Evolutionary conservation across 2,113 vertebrate genomes (phyloP).

Genomic region (Channa maculata): DNA sequence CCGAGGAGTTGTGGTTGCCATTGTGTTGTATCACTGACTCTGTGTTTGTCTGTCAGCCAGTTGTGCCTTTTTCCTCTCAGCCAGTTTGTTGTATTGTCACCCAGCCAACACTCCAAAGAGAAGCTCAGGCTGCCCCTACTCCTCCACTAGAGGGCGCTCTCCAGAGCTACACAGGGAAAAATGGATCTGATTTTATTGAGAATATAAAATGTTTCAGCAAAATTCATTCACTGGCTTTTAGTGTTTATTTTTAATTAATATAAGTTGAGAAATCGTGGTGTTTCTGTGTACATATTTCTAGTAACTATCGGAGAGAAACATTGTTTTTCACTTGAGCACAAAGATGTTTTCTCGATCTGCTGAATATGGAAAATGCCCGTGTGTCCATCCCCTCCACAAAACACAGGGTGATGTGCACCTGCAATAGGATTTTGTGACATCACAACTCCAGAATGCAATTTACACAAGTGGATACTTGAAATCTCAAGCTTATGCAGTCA

Average conservation of each 20-base stretch:
- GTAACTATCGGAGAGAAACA: neutral
- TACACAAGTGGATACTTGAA: conserved; percentile 11
- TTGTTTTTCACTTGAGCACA: neutral
- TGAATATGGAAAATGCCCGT: neutral
- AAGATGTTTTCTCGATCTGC: neutral
- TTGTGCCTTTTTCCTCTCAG: conserved; percentile 64
- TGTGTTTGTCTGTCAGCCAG: conserved; percentile 36
- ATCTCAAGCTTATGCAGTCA: neutral
- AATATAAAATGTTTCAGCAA: conserved; percentile 78
- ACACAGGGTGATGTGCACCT: neutral
- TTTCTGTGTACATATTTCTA: neutral
- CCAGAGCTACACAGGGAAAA: conserved; percentile 62
- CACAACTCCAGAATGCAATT: neutral
- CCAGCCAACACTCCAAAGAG: conserved; percentile 70
- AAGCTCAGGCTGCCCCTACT: conserved; percentile 52
- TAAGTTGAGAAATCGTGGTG: neutral
- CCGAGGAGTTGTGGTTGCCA: conserved; percentile 41
- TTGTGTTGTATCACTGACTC: conserved; percentile 38
- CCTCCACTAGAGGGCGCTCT: conserved; percentile 63
- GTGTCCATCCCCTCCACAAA: no score
- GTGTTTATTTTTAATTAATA: conserved; percentile 37
- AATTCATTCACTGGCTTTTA: conserved; percentile 50
- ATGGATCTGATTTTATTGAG: conserved; percentile 75
- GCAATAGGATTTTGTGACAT: neutral
- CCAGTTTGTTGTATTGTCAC: conserved; percentile 47